Conservation (phyloP, 1,140 invertebrate genomes). For the Metaphire vulgaris region DNA sequence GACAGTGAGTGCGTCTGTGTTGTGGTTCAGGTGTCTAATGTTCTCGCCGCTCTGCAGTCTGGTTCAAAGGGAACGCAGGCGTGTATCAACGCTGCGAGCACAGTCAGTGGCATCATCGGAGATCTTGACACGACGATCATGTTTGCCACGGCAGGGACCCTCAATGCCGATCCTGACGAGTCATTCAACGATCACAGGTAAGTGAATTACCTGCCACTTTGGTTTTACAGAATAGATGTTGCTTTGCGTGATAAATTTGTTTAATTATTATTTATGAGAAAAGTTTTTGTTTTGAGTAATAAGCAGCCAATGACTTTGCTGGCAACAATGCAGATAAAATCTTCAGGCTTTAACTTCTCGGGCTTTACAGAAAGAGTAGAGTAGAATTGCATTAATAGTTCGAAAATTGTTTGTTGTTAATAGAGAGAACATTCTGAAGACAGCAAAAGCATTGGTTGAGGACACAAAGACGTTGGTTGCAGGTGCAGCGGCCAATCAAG, state of each 20-base stretch:
- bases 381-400: no score
- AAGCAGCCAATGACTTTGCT: no score
- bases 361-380: no score
- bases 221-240: no score
- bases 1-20: no score
- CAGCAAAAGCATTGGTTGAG: slow-evolving; percentile 96
- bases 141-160: slow-evolving; percentile 95
- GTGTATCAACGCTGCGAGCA: slow-evolving; percentile 95
- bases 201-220: no score
- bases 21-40: slow-evolving; percentile 70
- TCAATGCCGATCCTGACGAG: slow-evolving; percentile 89
- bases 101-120: slow-evolving; percentile 93
- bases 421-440: slow-evolving; percentile 91
- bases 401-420: slow-evolving; percentile 25
- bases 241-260: no score
- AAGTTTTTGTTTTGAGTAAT: no score
- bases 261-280: no score
- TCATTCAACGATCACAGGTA: slow-evolving; percentile 66
- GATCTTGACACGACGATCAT: slow-evolving; percentile 98
- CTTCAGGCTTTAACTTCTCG: no score
- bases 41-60: slow-evolving; percentile 79
- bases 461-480: slow-evolving; percentile 97
- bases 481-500: slow-evolving; percentile 84
- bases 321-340: no score
- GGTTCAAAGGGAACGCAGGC: slow-evolving; percentile 90